phyloP scores from a whole-genome alignment of 2,888 invertebrate genomes.

The Luffia ferchaultella region DNA sequence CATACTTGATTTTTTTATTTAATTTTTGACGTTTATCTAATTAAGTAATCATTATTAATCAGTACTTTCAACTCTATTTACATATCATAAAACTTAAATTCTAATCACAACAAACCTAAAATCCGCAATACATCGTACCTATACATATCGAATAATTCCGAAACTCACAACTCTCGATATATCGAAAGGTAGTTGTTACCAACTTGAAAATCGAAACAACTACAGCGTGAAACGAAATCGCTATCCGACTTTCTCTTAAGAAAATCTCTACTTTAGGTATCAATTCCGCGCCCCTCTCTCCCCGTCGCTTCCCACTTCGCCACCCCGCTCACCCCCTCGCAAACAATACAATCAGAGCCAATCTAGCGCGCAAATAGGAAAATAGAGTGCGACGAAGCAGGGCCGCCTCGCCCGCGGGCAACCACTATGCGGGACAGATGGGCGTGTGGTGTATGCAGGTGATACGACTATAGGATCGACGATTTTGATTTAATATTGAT shows the following conservation, averaged over 20 bases:
- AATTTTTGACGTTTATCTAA: no score
- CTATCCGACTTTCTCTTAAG: not conserved
- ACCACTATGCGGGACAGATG: not conserved
- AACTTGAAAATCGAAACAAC: not conserved
- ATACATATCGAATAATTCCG: no score
- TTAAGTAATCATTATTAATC: no score
- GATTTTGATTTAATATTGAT: no score
- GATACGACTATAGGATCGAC: no score
- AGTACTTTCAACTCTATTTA: no score
- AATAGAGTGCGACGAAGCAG: slow-evolving; percentile 50
- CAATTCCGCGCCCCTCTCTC: slow-evolving; percentile 19
- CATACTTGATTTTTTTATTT: no score
- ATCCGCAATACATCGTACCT: no score
- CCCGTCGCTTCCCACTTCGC: slow-evolving; percentile 15
- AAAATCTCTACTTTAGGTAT: slow-evolving; percentile 22
- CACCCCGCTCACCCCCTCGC: slow-evolving; percentile 30
- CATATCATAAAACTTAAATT: no score
- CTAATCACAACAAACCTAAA: no score
- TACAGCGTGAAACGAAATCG: not conserved
- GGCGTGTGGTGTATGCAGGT: not conserved
- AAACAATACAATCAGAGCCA: slow-evolving; percentile 66
- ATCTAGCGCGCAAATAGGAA: slow-evolving; percentile 66
- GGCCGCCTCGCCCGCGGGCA: slow-evolving; percentile 28
- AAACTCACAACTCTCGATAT: not conserved
- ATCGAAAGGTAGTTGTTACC: not conserved